Evolutionary conservation across 1,140 invertebrate species (phyloP).

Genomic region (Aphis gossypii): DNA sequence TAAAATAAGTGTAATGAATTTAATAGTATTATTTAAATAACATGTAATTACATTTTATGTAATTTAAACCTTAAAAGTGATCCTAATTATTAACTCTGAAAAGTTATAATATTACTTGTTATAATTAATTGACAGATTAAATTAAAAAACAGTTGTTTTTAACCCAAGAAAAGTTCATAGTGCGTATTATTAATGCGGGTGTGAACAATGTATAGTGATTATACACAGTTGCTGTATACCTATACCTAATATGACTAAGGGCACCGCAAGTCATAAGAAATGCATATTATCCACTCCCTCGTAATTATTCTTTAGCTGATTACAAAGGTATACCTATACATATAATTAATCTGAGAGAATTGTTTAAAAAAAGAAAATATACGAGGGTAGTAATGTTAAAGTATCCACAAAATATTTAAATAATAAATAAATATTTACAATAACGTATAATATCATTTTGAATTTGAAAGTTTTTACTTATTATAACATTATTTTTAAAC

Average conservation of each 20-base stretch:
- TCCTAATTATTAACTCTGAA: not conserved
- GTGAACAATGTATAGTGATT: not conserved
- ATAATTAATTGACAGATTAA: not conserved
- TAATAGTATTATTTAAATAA: not conserved
- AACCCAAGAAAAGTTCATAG: not conserved
- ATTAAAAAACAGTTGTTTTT: constrained; percentile 1
- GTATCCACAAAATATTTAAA: too few relatives aligned
- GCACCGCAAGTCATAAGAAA: not conserved
- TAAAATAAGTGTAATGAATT: not conserved
- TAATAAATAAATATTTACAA: too few relatives aligned
- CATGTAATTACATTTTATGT: not conserved
- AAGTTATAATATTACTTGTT: not conserved
- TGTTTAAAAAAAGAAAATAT: not conserved
- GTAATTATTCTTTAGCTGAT: not conserved
- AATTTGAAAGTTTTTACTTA: not conserved
- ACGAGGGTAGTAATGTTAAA: not conserved
- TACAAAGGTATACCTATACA: not conserved
- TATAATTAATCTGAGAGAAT: not conserved
- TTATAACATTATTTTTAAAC: not conserved
- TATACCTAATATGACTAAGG: not conserved
- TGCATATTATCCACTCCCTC: not conserved
- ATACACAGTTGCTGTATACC: not conserved
- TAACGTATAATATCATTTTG: too few relatives aligned
- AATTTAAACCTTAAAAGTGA: not conserved
- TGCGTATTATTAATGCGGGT: not conserved